Base-by-base conservation (phyloP, 64 coral and sea anemone species). In the Actinia tenebrosa region DNA sequence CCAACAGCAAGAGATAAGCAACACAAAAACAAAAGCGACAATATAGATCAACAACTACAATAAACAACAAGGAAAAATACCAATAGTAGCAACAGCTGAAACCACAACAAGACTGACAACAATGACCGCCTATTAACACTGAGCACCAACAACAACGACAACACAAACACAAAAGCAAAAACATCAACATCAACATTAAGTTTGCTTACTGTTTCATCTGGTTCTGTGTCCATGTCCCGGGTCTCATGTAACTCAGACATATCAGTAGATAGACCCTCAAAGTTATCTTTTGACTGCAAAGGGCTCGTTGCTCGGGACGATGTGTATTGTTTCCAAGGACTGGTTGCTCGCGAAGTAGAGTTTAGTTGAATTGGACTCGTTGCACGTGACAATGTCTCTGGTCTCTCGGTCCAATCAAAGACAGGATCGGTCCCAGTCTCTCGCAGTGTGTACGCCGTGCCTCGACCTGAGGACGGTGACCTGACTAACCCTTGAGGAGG, bases 361-460 rank as follows among this genome's bases (percentile, higher is more conserved):
- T 52, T 19, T 4, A 25, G 54, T 17, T 52, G 53, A 10, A 83
- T n/a, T 3, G 80, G 80, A 58, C 80, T 83, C 30, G 80, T 83
- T 1, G 80, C 80, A 19, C 80, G 80, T 58, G 80, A 83, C 3
- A 50, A 25, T 23, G 45, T 55, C 4, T 16, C 45, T 53, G 80
- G 80, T 83, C 80, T 53, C 13, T 83, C 80, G 80, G 80, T 23
- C 80, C 80, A 83, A 26, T 20, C 18, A 53, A 83, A 83, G 10
- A 83, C 22, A 25, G 80, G 80, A 44, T 83, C 80, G 19, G 80
- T 83, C 53, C 80, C 80, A 53, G 80, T 58, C 23, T 83, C 80
- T 6, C 50, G 79, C 6, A 58, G 10, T 10, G 80, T 53, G 45
- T 83, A n/a, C 10, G 80, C 8, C 2, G 80, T 83, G 15, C 80